Evolutionary conservation across 2,888 invertebrate species (phyloP).

Genomic region (Sylvicola cinctus): DNA sequence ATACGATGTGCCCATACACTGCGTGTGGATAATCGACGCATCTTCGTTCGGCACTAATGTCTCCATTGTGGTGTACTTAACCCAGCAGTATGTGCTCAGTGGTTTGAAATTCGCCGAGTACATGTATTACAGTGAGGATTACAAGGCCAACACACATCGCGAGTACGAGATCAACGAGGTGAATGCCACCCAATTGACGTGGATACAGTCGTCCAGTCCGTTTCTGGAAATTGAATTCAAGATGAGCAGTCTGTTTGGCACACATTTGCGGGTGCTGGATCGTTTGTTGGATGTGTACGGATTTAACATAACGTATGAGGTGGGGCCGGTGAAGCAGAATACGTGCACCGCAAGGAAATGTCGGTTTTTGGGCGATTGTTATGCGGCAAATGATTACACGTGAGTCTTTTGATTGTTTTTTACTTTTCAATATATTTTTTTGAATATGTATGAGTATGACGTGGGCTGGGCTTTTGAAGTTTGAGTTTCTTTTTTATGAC

Average conservation of each 20-base stretch:
- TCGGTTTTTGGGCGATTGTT: conserved; percentile 70
- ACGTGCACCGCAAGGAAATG: conserved; percentile 66
- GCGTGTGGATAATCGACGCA: conserved; percentile 77
- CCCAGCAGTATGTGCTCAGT: conserved; percentile 67
- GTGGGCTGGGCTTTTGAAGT: too few relatives aligned
- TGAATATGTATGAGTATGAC: background rate
- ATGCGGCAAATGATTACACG: conserved; percentile 47
- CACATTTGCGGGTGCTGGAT: conserved; percentile 63
- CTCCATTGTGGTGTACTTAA: conserved; percentile 68
- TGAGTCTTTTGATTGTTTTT: conserved; percentile 33
- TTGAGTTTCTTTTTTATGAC: too few relatives aligned
- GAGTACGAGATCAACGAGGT: conserved; percentile 49
- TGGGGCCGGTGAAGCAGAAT: conserved; percentile 32
- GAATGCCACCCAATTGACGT: conserved; percentile 42
- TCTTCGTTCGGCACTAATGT: conserved; percentile 39
- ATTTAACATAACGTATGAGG: conserved; percentile 82
- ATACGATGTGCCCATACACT: conserved; percentile 63
- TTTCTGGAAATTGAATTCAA: conserved; percentile 61
- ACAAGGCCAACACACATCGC: conserved; percentile 38
- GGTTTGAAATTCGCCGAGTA: conserved; percentile 59
- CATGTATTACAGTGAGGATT: conserved; percentile 48
- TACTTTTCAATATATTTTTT: conserved; percentile 3
- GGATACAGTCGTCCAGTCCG: conserved; percentile 42
- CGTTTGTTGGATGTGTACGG: conserved; percentile 71
- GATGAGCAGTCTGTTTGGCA: conserved; percentile 51